A percentile compares a stretch with the other conserved stretches of the same genome.
These are phyloP conservation scores for Falco biarmicus DNA, from an alignment of 2,797 vertebrate genomes.

Conservation along the genomic window DNA sequence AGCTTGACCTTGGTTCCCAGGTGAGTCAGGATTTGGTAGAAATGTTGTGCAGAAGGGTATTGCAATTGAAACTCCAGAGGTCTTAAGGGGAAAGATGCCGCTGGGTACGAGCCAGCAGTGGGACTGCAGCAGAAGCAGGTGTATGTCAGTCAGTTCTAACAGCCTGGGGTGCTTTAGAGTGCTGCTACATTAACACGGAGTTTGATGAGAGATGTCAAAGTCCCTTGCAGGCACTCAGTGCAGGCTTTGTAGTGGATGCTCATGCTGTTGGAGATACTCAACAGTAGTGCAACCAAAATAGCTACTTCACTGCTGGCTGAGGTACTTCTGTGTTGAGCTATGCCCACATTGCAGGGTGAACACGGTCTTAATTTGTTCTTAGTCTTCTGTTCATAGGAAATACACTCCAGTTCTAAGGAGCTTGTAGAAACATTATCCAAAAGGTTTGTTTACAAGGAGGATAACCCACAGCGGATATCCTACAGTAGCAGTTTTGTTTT, in stretches of 20 bases:
- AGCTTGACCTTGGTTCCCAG: conserved; percentile 1
- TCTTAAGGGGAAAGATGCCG: neutral
- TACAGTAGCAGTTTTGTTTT: conserved; percentile 48
- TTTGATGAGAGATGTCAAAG: neutral
- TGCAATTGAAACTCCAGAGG: neutral
- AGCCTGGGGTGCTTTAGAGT: neutral
- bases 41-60: neutral
- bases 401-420: neutral
- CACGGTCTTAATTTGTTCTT: neutral
- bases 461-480: neutral
- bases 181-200: neutral
- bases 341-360: neutral
- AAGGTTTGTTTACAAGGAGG: conserved; percentile 28
- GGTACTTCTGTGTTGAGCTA: neutral
- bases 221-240: neutral
- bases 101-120: rapidly evolving
- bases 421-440: neutral
- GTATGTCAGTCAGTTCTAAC: neutral
- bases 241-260: neutral
- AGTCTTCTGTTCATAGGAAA: neutral
- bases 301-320: neutral
- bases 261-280: neutral
- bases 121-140: neutral
- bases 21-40: conserved; percentile 5
- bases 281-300: neutral